These are phyloP conservation scores for Hermaeophaga mercurialis DNA, from an alignment of 2,888 invertebrate genomes.

Conservation along the genomic window DNA sequence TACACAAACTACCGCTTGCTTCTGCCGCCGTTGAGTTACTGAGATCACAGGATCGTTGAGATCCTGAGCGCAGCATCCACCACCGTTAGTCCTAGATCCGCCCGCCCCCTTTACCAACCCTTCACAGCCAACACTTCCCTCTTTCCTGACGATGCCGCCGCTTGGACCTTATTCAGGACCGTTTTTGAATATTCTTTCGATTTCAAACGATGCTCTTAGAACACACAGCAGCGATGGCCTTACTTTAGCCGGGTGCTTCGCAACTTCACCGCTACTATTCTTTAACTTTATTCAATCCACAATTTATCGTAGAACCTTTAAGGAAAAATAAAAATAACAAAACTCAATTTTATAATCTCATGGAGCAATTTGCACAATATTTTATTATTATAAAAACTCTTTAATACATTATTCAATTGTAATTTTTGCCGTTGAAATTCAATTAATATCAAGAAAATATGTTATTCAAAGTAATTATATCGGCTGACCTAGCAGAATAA, in stretches of 20 bases:
- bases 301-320: too few relatives aligned
- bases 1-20: slow-evolving; percentile 45
- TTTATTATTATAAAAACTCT: too few relatives aligned
- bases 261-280: background rate
- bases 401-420: too few relatives aligned
- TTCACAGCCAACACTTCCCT: slow-evolving; percentile 39
- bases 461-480: too few relatives aligned
- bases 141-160: slow-evolving; percentile 23
- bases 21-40: slow-evolving; percentile 48
- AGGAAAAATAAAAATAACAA: too few relatives aligned
- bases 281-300: background rate
- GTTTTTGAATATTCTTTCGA: slow-evolving; percentile 24
- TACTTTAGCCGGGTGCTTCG: background rate
- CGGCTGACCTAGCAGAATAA: too few relatives aligned
- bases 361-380: too few relatives aligned
- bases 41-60: slow-evolving; percentile 40
- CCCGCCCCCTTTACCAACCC: slow-evolving; percentile 42
- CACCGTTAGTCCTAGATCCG: slow-evolving; percentile 44
- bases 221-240: background rate
- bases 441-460: too few relatives aligned
- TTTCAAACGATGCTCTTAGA: slow-evolving; percentile 1
- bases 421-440: too few relatives aligned
- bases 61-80: slow-evolving; percentile 61
- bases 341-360: too few relatives aligned
- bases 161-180: slow-evolving; percentile 39